Evolutionary conservation across 2,797 vertebrate species (phyloP), one percentile per base, ranked within the genome.

Genomic region (Geotrypetes seraphini): DNA sequence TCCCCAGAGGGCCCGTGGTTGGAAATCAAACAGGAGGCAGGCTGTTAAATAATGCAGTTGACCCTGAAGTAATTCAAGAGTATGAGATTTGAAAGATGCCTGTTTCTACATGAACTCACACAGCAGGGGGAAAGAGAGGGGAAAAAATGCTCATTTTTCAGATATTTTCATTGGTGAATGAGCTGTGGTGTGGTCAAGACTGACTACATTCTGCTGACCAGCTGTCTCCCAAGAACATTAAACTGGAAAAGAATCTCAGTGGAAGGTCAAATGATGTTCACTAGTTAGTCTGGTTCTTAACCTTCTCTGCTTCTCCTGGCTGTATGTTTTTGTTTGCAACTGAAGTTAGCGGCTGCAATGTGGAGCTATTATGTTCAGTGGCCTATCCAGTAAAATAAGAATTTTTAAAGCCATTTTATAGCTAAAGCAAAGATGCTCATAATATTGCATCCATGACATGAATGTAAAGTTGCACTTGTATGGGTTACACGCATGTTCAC

Each of bases 1-100:
- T 55, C 27, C 50, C 57, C 53, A 57, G 19, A 49, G 60, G 59
- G 40, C 27, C 17, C 22, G 3, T 16, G 20, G 42, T 39, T 67
- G 37, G 58, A 71, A 79, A 73, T 78, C 67, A 73, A 76, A 71
- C 63, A 69, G 50, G 40, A 77, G 60, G 43, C 57, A 71, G 71
- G 41, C 50, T 67, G 43, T 58, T 73, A 57, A 57, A 57, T 69
- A 71, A 69, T 63, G 48, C 48, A 38, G 63, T 58, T 78, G 66
- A 72, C 62, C 50, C 66, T 50, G 31, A 21, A 50, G 31, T 57
- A 60, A 54, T 43, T 61, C 43, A 60, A 48, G 44, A 48, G 13
- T 39, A 38, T 28, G 10, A 29, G 30, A 21, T 29, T 38, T 45
- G 42, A 19, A 52, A 31, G 24, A 30, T 43, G 47, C 50, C 28